Evolutionary conservation across 2,113 vertebrate species (phyloP).

Genomic region (Pao palembangensis): DNA sequence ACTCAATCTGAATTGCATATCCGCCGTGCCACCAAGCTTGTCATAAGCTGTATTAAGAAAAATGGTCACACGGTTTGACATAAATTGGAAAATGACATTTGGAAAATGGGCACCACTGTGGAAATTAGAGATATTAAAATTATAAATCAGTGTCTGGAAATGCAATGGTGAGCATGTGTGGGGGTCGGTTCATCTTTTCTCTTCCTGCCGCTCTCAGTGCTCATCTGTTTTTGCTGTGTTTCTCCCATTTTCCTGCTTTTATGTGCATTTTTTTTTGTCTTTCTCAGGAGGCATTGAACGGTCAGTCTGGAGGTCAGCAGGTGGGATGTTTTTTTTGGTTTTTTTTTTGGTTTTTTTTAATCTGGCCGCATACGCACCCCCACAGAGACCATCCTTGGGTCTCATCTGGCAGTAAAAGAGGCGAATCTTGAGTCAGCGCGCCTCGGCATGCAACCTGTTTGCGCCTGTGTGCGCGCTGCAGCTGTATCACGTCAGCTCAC

Average conservation of each 20-base stretch:
- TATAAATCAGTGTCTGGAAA: slow-evolving; percentile 87
- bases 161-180: slow-evolving; percentile 39
- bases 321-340: slow-evolving; percentile 50
- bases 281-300: slow-evolving; percentile 33
- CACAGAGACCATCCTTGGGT: slow-evolving; percentile 35
- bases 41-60: slow-evolving; percentile 91
- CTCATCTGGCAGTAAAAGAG: slow-evolving; percentile 46
- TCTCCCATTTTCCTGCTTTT: slow-evolving; percentile 31
- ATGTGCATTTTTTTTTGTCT: slow-evolving; percentile 35
- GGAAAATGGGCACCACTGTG: slow-evolving; percentile 79
- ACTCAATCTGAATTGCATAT: slow-evolving; percentile 84
- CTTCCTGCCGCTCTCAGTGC: slow-evolving; percentile 22
- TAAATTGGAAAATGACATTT: slow-evolving; percentile 92
- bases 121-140: slow-evolving; percentile 94
- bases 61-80: slow-evolving; percentile 85
- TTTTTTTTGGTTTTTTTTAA: too few relatives aligned
- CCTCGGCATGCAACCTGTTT: slow-evolving; percentile 19
- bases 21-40: slow-evolving; percentile 76
- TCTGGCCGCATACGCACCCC: slow-evolving; percentile 42
- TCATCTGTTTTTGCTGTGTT: slow-evolving; percentile 35
- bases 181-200: slow-evolving; percentile 30
- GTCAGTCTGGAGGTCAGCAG: slow-evolving; percentile 34
- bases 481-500: slow-evolving; percentile 54
- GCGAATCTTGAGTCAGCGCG: slow-evolving; percentile 31
- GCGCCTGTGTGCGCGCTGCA: slow-evolving; percentile 19